These are phyloP conservation scores for Fratercula arctica DNA, from an alignment of 2,797 vertebrate genomes.

Conservation along the genomic window DNA sequence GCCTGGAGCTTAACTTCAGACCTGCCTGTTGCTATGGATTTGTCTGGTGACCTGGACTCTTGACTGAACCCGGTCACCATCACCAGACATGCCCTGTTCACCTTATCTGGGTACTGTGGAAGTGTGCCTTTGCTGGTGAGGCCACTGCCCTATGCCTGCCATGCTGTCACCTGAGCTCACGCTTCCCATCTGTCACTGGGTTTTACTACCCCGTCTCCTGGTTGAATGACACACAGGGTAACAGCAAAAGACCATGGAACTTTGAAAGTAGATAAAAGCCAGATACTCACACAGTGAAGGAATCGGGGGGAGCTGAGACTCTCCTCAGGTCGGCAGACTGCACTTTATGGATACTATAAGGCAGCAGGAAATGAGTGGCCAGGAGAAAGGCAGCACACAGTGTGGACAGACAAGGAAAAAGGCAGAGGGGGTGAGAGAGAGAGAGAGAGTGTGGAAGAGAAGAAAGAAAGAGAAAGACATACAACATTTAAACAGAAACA, in stretches of 20 bases:
- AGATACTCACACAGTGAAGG: slow-evolving; percentile 98
- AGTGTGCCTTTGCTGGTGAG: not conserved
- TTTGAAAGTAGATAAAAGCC: slow-evolving; percentile 35
- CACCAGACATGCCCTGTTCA: not conserved
- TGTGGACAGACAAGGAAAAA: slow-evolving; percentile 76
- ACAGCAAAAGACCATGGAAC: not conserved
- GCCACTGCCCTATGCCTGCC: not conserved
- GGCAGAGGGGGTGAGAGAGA: slow-evolving; percentile 45
- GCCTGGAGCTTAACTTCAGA: not conserved
- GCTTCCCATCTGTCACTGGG: not conserved
- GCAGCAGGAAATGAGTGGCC: slow-evolving; percentile 79
- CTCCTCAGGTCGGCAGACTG: slow-evolving; percentile 95
- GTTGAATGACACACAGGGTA: not conserved
- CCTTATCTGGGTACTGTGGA: not conserved
- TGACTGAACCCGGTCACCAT: not conserved
- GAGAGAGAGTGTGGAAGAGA: slow-evolving; percentile 73
- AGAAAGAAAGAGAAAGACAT: slow-evolving; percentile 75
- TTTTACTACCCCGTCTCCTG: not conserved
- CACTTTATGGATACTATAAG: slow-evolving; percentile 97
- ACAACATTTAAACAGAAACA: slow-evolving; percentile 82
- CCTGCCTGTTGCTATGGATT: not conserved
- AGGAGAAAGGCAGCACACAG: slow-evolving; percentile 73
- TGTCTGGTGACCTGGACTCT: not conserved
- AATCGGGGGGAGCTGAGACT: slow-evolving; percentile 98
- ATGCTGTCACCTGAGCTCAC: not conserved